Evolutionary conservation across 1,140 invertebrate species (phyloP), one percentile per base, ranked within the genome.

Genomic region (Acromyrmex echinatior): DNA sequence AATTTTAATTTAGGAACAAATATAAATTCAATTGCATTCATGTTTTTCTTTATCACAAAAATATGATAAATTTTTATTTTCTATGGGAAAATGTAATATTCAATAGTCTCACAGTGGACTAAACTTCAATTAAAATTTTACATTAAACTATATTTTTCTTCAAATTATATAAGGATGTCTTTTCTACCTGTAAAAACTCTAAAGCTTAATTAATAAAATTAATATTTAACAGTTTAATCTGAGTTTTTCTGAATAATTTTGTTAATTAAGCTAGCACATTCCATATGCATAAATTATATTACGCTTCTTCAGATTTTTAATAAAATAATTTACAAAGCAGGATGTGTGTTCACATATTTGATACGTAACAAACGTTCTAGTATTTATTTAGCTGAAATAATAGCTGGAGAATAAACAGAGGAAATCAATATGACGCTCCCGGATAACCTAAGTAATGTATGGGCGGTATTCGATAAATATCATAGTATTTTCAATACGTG

Each of bases 391-490:
- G 62, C 14, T 18, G 1, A 62, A 39, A 62, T 77, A 77, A 77
- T 62, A 62, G 5, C 35, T 45, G n/a, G 31, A 31, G 31, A 31
- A 49, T 63, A 49, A 78, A 78, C 7, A 3, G 0, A 63, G 1
- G 2, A 58, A 81, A 81, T 81, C 78, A 70, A 81, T 81, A 81
- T 28, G 65, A 81, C 31, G 78, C 78, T 18, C 16, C 49, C 4
- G 51, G 14, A 39, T 58, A 70, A 73, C 31, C 65, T 68, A 73
- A 78, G 14, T 4, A 21, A 65, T 9, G 31, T 3, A n/a, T 7
- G 21, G 7, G 3, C 28, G 35, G 25, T 4, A 28, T 25, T 60
- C 12, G 5, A 4, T 62, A 14, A 31, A 58, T 16, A 62, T 21
- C 25, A 16, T 2, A 60, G 25, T 2, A 35, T 82, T 62, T 62